Evolutionary conservation across 2,888 invertebrate genomes (phyloP).

Genomic region (Malacosoma neustria): DNA sequence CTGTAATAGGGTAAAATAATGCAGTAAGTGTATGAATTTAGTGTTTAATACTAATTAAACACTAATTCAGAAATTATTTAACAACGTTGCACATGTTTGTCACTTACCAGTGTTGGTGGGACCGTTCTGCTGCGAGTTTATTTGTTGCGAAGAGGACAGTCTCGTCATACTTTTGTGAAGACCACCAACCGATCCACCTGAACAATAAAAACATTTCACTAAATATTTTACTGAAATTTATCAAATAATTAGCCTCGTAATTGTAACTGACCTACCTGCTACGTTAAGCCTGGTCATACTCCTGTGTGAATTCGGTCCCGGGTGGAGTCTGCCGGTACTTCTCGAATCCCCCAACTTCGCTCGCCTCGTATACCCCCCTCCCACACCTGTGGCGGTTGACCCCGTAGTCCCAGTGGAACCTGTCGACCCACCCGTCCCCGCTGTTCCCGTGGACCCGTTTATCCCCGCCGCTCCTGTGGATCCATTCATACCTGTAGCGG

Average conservation of each 20-base stretch:
- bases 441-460: constrained; percentile 11
- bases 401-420: constrained; percentile 11
- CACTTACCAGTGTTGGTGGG: constrained; percentile 34
- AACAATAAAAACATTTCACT: too few relatives aligned
- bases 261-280: constrained; percentile 75
- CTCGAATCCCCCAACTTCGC: constrained; percentile 84
- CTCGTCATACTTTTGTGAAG: constrained; percentile 89
- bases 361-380: constrained; percentile 69
- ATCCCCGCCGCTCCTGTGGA: constrained; percentile 12
- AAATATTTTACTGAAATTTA: too few relatives aligned
- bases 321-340: constrained; percentile 83
- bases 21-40: too few relatives aligned
- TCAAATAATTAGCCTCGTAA: too few relatives aligned
- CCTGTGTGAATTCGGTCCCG: constrained; percentile 81
- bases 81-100: too few relatives aligned
- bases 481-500: constrained; percentile 9
- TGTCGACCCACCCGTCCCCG: constrained; percentile 11
- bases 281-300: constrained; percentile 87
- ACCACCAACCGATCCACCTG: constrained; percentile 83
- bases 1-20: too few relatives aligned
- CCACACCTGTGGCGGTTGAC: constrained; percentile 4
- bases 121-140: constrained; percentile 74
- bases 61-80: too few relatives aligned
- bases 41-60: too few relatives aligned
- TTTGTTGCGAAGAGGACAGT: constrained; percentile 84